These are phyloP conservation scores for Adela reaumurella DNA, from an alignment of 2,888 invertebrate species.

Conservation along the genomic window DNA sequence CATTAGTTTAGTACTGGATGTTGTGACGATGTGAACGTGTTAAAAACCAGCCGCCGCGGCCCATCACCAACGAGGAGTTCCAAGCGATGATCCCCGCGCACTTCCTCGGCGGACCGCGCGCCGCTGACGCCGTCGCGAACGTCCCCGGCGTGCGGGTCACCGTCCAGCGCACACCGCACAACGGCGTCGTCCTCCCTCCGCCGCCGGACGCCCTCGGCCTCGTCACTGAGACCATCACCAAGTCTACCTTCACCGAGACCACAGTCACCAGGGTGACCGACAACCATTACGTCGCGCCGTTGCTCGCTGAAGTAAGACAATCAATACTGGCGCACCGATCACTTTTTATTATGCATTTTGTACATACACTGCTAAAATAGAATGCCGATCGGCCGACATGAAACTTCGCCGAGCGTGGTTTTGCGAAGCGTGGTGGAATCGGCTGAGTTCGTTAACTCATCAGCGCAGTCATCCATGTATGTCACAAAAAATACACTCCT, in stretches of 20 bases:
- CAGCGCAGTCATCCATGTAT: no score
- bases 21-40: constrained; percentile 46
- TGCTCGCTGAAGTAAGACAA: constrained; percentile 85
- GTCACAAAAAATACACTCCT: no score
- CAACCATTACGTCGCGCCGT: constrained; percentile 81
- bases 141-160: constrained; percentile 62
- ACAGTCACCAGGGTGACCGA: constrained; percentile 92
- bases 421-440: no score
- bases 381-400: no score
- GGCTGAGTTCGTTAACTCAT: no score
- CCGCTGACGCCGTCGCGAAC: constrained; percentile 23
- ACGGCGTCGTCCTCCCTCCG: constrained; percentile 70
- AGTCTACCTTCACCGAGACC: constrained; percentile 93
- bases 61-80: constrained; percentile 91
- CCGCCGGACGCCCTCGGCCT: constrained; percentile 79
- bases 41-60: constrained; percentile 65
- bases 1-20: not conserved
- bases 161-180: constrained; percentile 63
- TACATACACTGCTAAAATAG: not conserved
- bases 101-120: constrained; percentile 62
- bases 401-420: no score
- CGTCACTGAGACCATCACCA: constrained; percentile 93
- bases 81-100: constrained; percentile 93
- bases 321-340: constrained; percentile 1
- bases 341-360: not conserved